Base-by-base conservation (phyloP, 2,888 invertebrate genomes). In the Synergus umbraculus region DNA sequence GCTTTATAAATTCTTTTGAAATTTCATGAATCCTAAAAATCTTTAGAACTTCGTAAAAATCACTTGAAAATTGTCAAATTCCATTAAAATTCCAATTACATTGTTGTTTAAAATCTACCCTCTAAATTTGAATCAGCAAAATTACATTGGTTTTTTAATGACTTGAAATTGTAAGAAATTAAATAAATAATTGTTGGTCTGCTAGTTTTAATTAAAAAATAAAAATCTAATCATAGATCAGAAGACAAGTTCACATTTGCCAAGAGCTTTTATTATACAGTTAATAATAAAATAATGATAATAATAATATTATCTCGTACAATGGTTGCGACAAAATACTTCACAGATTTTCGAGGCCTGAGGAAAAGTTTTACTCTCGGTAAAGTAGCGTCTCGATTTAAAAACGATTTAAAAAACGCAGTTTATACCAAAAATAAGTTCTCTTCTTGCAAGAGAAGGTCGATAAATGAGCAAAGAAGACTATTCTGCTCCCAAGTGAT, bases 211-310 rank as follows among this genome's bases (percentile, higher is more conserved):
- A 29, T 29, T 29, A 2, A 29, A 29, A 29, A 29, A 29, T 29
- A 29, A 29, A 29, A 29, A 29, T 29, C 22, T 29, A 29, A 29
- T 29, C 22, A 29, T 29, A 29, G 22, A 29, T 29, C 22, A 29
- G 22, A 1, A 22, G 22, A 22, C 22, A 67, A 7, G 9, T 73
- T 73, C 84, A 79, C 82, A 83, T 87, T 88, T 87, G 82, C 87
- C 83, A 87, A 85, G 87, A 87, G 85, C 85, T 87, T 89, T 89
- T 90, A 89, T 90, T 89, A 83, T 81, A 73, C 81, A 84, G 79
- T 77, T 82, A 79, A 82, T 81, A 82, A 80, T 82, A 84, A 83
- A 79, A 83, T 82, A 79, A 80, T 82, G 54, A 83, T 82, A 85
- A 82, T 83, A 83, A 81, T 83, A 80, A 80, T 81, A 63, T 22